Evolutionary conservation across 2,888 invertebrate genomes (phyloP).

Genomic region (Gymnosoma rotundatum): DNA sequence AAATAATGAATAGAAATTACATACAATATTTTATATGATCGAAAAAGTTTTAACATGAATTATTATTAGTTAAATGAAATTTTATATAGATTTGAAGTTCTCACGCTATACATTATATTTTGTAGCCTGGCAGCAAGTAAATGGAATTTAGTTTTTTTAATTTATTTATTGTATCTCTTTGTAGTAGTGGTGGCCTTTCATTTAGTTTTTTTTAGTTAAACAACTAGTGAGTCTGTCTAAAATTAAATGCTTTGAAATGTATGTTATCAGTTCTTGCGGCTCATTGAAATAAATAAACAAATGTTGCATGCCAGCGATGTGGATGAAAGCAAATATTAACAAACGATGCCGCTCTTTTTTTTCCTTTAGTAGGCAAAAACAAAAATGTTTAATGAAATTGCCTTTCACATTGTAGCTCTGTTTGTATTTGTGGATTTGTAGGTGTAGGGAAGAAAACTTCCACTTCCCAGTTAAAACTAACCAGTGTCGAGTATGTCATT

Average conservation of each 20-base stretch:
- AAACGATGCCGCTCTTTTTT: slow-evolving; percentile 60
- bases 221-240: slow-evolving; percentile 17
- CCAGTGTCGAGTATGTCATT: no score
- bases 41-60: slow-evolving; percentile 49
- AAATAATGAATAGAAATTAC: background rate
- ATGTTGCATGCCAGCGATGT: slow-evolving; percentile 58
- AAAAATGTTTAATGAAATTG: background rate
- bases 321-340: slow-evolving; percentile 20
- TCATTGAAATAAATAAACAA: slow-evolving; percentile 71
- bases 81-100: slow-evolving; percentile 54
- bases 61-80: slow-evolving; percentile 52
- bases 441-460: no score
- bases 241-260: slow-evolving; percentile 21
- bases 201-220: slow-evolving; percentile 4
- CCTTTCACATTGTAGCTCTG: slow-evolving; percentile 32
- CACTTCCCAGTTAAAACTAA: no score
- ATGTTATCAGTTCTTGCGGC: slow-evolving; percentile 64
- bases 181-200: slow-evolving; percentile 27
- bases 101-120: slow-evolving; percentile 55
- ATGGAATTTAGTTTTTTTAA: background rate
- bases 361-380: background rate
- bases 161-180: slow-evolving; percentile 2
- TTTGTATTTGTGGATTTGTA: background rate
- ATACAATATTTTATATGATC: slow-evolving; percentile 7
- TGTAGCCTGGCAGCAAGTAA: background rate